A percentile compares a stretch with the other conserved stretches of the same genome.
Conservation (phyloP, 2,888 invertebrate species). For the Troides helena region DNA sequence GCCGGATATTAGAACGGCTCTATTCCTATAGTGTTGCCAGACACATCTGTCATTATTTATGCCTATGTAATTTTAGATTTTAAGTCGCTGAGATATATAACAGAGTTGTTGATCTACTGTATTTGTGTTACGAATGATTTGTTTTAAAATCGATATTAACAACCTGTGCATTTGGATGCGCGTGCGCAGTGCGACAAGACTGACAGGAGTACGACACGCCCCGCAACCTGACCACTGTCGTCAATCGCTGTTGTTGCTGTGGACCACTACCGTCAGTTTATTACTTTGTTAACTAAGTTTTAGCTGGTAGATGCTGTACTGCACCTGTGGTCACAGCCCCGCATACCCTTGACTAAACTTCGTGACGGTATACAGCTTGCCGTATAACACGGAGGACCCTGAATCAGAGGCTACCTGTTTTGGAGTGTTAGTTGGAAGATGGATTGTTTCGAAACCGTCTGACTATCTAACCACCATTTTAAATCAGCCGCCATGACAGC, state of each 20-base stretch:
- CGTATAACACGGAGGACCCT: no score
- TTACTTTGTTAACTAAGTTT: neutral
- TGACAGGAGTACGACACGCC: conserved; percentile 69
- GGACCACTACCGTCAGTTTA: conserved; percentile 9
- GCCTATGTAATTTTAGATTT: conserved; percentile 50
- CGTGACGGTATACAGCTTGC: no score
- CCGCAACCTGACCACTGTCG: conserved; percentile 57
- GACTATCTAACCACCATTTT: no score
- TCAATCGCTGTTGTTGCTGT: conserved; percentile 54
- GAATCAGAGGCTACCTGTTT: no score
- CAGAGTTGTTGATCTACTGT: neutral
- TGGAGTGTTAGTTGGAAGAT: no score
- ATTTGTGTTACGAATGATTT: no score
- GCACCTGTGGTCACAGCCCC: conserved; percentile 26
- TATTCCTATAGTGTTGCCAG: conserved; percentile 72
- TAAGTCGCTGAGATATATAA: conserved; percentile 48
- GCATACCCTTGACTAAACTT: no score
- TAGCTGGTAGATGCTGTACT: neutral
- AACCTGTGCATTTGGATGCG: neutral
- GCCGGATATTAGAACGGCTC: conserved; percentile 64
- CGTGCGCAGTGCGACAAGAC: conserved; percentile 59
- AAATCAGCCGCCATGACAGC: no score
- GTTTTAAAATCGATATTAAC: neutral
- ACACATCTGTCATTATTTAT: conserved; percentile 72
- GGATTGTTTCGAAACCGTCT: no score